phyloP scores from a whole-genome alignment of 2,888 invertebrate genomes.

The Lasioglossum marginatum region DNA sequence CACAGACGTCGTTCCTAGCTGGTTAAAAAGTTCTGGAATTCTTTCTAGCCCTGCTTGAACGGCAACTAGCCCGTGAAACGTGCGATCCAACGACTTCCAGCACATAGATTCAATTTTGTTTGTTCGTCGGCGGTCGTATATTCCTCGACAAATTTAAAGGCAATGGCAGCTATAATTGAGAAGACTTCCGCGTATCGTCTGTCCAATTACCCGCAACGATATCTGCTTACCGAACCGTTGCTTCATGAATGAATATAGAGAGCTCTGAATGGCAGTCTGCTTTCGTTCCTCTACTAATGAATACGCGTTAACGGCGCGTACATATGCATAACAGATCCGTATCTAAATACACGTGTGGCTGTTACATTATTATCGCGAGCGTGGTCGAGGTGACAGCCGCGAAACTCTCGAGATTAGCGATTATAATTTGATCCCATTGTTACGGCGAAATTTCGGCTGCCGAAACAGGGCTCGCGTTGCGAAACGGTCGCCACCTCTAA shows the following conservation, averaged over 20 bases:
- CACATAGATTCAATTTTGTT: not conserved
- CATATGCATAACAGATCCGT: slow-evolving; percentile 45
- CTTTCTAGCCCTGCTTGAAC: no score
- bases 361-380: slow-evolving; percentile 28
- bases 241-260: slow-evolving; percentile 47
- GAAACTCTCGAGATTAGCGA: slow-evolving; percentile 30
- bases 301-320: slow-evolving; percentile 33
- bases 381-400: not conserved
- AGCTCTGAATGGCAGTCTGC: slow-evolving; percentile 22
- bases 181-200: slow-evolving; percentile 6
- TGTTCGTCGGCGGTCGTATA: not conserved
- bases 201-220: slow-evolving; percentile 38
- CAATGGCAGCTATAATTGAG: not conserved
- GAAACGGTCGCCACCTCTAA: slow-evolving; percentile 14
- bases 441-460: slow-evolving; percentile 22
- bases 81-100: not conserved
- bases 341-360: slow-evolving; percentile 38
- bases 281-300: slow-evolving; percentile 45
- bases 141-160: not conserved
- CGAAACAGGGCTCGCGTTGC: slow-evolving; percentile 4
- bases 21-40: no score
- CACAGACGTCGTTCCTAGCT: no score
- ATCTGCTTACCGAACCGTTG: slow-evolving; percentile 29
- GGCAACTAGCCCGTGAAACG: not conserved
- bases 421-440: slow-evolving; percentile 50